Base-by-base conservation (phyloP, 2,113 vertebrate species). In the Anguilla rostrata region DNA sequence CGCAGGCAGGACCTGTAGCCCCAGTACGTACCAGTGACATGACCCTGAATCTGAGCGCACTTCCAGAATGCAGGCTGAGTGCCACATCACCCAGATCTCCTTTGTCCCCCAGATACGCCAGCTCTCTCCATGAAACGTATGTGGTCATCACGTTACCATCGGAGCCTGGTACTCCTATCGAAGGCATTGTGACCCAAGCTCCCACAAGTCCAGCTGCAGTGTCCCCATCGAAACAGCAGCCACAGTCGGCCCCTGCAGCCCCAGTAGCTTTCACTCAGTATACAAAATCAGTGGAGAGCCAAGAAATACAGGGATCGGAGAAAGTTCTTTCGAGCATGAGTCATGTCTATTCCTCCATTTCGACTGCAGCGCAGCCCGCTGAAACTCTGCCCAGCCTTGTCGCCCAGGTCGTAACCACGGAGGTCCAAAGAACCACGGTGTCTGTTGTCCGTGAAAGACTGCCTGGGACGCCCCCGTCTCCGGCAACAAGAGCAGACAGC, bases 81-180 rank as follows among this genome's bases (percentile, higher is more conserved):
- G 92, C 92, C 92, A 0, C 92, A 57, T 99, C 98, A 83, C 98
- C 98, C 85, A 98, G 97, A 87, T 98, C 98, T 85, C 98, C 98
- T n/a, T 92, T 97, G 85, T 95, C 95, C 88, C 95, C 95, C 56
- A 98, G 97, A 89, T 90, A 96, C 93, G 93, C 96, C 87, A 98
- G 97, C 89, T 96, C 96, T 84, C 95, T 97, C 63, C 93, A 93
- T 84, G 97, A 98, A 93, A 99, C 98, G 0, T 99, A 99, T 63
- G 98, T 99, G 87, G 98, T 99, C 86, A 99, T 99, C 90, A 99
- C 98, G 15, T 94, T 99, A 89, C 98, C 98, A 88, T 99, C 98
- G 88, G 97, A 99, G 90, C 98, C 98, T 56, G 97, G 97, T 89
- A 99, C 98, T 91, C 98, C 98, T 84, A 97, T 97, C 78, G 98